These are phyloP conservation scores for Trichacis sp. DNA, from an alignment of 2,888 invertebrate species.

Conservation along the genomic window DNA sequence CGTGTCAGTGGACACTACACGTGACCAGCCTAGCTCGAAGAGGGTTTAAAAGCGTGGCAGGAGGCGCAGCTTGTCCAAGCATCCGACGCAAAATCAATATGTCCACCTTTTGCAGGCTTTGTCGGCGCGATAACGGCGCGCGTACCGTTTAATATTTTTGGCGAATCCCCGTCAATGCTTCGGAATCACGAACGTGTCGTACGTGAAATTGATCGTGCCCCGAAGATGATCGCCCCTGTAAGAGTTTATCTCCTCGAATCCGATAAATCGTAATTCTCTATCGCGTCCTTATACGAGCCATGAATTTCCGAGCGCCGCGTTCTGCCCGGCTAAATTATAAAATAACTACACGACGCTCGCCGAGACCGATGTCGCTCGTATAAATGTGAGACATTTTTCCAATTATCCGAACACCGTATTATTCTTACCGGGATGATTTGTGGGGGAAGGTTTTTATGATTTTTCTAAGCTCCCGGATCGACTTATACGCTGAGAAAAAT, in stretches of 20 bases:
- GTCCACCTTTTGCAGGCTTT: constrained; percentile 22
- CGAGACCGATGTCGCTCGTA: background rate
- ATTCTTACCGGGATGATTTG: too few species aligned
- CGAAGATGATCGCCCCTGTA: constrained; percentile 22
- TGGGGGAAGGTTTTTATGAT: too few species aligned
- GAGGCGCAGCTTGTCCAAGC: constrained; percentile 31
- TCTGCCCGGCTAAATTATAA: background rate
- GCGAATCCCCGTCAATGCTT: constrained; percentile 22
- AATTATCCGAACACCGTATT: background rate
- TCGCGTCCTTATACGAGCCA: constrained; percentile 12
- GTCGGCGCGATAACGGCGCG: constrained; percentile 34
- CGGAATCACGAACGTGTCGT: constrained; percentile 30
- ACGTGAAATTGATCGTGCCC: constrained; percentile 23
- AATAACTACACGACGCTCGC: background rate
- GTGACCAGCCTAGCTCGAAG: constrained; percentile 62
- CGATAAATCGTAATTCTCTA: constrained; percentile 20
- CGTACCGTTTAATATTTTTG: constrained; percentile 38
- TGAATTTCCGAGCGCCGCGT: background rate
- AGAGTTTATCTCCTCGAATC: constrained; percentile 26
- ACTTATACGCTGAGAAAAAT: too few species aligned
- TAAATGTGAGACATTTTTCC: background rate
- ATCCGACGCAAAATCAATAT: constrained; percentile 43
- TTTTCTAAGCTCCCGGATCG: too few species aligned
- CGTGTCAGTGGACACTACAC: constrained; percentile 65
- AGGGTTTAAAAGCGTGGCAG: constrained; percentile 38